A percentile compares a stretch with the other conserved stretches of the same genome.
Conservation (phyloP, 2,113 vertebrate species). For the Entomyzon cyanotis region DNA sequence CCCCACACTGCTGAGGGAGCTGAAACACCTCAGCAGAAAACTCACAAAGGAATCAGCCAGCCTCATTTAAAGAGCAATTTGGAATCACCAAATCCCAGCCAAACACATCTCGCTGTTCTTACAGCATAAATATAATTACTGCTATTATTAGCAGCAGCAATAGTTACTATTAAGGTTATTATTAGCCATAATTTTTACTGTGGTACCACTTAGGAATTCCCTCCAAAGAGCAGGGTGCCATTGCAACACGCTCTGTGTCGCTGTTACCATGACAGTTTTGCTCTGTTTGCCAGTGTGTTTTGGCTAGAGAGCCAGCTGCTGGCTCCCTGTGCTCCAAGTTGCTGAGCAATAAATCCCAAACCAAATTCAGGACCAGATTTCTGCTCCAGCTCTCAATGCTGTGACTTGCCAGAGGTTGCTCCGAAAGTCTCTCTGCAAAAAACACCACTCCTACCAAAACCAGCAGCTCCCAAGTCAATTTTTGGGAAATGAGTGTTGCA, state of each 20-base stretch:
- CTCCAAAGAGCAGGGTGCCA: background rate
- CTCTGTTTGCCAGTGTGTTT: conserved; percentile 57
- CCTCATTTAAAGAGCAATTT: background rate
- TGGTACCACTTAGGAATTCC: conserved; percentile 50
- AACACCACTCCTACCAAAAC: background rate
- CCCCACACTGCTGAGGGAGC: background rate
- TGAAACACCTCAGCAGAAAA: background rate
- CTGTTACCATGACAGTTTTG: conserved; percentile 49
- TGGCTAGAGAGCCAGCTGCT: conserved; percentile 54
- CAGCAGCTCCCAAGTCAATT: accelerated
- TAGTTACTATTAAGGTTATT: conserved; percentile 31
- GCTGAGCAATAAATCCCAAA: conserved; percentile 63
- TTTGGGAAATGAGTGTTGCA: accelerated
- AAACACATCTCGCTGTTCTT: conserved; percentile 24
- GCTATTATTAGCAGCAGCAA: conserved; percentile 36
- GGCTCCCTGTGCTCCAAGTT: conserved; percentile 39
- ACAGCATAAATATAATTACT: conserved; percentile 12
- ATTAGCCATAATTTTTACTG: conserved; percentile 44
- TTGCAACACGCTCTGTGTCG: background rate
- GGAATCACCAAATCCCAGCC: conserved; percentile 36
- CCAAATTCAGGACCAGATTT: conserved; percentile 56
- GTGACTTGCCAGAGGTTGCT: background rate
- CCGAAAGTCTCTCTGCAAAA: background rate
- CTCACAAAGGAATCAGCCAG: background rate
- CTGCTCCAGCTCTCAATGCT: background rate